Evolutionary conservation across 2,113 vertebrate species (phyloP), one percentile per base, ranked within the genome.

Genomic region (Lasiurus borealis): DNA sequence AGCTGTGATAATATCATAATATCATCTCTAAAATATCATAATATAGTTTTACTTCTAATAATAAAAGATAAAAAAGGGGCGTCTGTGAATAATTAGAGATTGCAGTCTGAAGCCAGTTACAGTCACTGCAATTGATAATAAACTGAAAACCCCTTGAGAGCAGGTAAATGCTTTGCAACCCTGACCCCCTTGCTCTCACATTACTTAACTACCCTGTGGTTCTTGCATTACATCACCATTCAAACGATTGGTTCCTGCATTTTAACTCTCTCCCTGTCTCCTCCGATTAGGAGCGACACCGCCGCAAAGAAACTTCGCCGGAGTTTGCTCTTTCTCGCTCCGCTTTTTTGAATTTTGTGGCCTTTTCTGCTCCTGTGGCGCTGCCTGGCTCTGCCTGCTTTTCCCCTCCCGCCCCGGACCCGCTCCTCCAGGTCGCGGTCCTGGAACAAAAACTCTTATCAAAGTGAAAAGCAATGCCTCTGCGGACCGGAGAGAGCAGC

Each of bases 141-240:
- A 99, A 99, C 98, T 98, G 97, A 98, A 98, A 98, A 98, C 99
- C 98, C 98, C 98, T 98, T 98, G 99, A 99, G 98, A 99, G 98
- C 99, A 99, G 99, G 99, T 99, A 99, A 99, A 99, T 98, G 99
- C 98, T 99, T 98, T 98, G 98, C 98, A 99, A 98, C 98, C 98
- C 98, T 99, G 99, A 99, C 99, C 99, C 99, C 99, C 99, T 98
- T 97, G 98, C 98, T 99, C 99, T 99, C 99, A 99, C 98, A 98
- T 99, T 99, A 99, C 99, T 99, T 98, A 99, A 98, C 99, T 98
- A 98, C 98, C 98, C 99, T 98, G 98, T 98, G 97, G 98, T 98
- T 99, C 98, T 97, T 98, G 98, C 98, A 99, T 99, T 98, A 99
- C 99, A 99, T 99, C 99, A 99, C 98, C 98, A 95, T 97, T 95